Percentiles rank a stretch among this genome's conserved stretches.
phyloP scores from a whole-genome alignment of 2,888 invertebrate species.

The Campoplex capitator region DNA sequence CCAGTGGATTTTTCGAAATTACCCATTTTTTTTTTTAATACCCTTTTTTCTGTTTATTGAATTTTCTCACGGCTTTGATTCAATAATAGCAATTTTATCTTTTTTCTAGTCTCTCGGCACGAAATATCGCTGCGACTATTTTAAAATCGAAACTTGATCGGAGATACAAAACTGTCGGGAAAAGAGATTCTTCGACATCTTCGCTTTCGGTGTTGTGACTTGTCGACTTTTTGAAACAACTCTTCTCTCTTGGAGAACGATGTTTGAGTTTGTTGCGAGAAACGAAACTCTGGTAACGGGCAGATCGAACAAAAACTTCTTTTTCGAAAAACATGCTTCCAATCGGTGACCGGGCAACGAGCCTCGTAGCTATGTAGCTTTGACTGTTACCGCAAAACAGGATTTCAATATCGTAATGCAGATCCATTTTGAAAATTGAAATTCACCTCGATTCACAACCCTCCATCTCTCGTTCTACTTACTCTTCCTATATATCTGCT shows the following conservation, averaged over 20 bases:
- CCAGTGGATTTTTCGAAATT: not conserved
- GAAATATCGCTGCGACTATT: not conserved
- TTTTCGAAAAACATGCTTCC: conserved; percentile 44
- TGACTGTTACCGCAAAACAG: conserved; percentile 46
- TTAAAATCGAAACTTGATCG: not conserved
- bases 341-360: conserved; percentile 28
- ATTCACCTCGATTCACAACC: conserved; percentile 44
- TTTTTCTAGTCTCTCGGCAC: not conserved
- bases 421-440: conserved; percentile 66
- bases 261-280: not conserved
- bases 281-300: not conserved
- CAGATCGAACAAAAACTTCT: conserved; percentile 34
- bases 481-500: conserved; percentile 17
- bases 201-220: not conserved
- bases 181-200: not conserved
- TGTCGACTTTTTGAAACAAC: conserved; percentile 15
- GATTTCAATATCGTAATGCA: conserved; percentile 66
- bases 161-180: not conserved
- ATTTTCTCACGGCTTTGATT: not conserved
- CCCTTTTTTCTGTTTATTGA: not conserved
- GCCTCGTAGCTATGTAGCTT: conserved; percentile 20
- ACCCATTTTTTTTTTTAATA: not conserved
- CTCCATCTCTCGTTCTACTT: conserved; percentile 13
- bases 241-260: not conserved
- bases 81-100: not conserved